Conservation (phyloP, 2,888 invertebrate species). For the Chymomyza amoena region DNA sequence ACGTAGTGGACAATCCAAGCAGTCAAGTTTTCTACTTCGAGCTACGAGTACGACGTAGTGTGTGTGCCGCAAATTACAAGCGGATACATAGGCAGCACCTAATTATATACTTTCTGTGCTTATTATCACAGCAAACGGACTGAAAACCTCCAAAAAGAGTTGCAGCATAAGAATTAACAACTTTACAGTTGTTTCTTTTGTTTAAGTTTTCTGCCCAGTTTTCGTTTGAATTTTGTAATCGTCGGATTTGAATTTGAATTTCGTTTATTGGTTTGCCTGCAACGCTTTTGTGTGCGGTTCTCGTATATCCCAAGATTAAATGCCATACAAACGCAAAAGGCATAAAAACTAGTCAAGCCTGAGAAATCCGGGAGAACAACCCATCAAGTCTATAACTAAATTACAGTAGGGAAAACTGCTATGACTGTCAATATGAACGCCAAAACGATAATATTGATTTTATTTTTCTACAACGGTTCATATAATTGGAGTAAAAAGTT, state of each 20-base stretch:
- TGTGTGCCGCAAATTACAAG: not conserved
- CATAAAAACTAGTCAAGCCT: constrained; percentile 46
- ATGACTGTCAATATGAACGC: constrained; percentile 77
- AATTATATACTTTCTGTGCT: not conserved
- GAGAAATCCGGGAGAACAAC: not conserved
- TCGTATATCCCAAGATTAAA: constrained; percentile 40
- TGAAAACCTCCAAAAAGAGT: not conserved
- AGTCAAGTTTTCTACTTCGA: constrained; percentile 50
- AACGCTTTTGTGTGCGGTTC: not conserved
- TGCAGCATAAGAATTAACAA: not conserved
- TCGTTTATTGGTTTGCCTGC: not conserved
- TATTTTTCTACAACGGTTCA: constrained; percentile 79
- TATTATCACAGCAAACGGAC: not conserved
- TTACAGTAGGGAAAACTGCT: constrained; percentile 31
- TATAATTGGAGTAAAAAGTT: constrained; percentile 79
- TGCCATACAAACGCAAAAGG: constrained; percentile 63
- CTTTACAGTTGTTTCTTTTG: not conserved
- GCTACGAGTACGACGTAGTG: constrained; percentile 29
- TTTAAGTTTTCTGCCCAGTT: not conserved
- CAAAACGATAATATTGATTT: constrained; percentile 78
- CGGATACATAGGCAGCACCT: not conserved
- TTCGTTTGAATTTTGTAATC: not conserved
- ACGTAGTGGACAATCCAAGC: constrained; percentile 12
- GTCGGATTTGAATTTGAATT: not conserved
- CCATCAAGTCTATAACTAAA: not conserved